These are phyloP conservation scores for Trissonchulus sp. DNA, from an alignment of 2,888 invertebrate genomes.

Conservation along the genomic window DNA sequence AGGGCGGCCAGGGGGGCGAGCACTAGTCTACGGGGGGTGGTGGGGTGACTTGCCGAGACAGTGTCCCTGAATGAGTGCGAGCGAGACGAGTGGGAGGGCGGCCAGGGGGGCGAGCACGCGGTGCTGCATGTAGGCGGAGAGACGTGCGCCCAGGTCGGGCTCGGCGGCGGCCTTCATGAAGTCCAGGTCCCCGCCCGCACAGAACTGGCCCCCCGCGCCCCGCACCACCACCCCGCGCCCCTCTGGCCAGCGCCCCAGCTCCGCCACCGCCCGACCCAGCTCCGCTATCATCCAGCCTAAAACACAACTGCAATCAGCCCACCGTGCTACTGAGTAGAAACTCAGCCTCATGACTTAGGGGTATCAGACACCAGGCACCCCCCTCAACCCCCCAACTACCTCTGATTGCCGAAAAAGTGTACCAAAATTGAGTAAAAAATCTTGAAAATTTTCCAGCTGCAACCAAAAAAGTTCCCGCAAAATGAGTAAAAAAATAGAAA, in stretches of 20 bases:
- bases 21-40: too few species aligned
- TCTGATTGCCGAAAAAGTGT: too few species aligned
- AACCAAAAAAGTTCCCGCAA: too few species aligned
- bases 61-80: conserved; percentile 57
- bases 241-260: conserved; percentile 54
- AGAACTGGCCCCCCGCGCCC: conserved; percentile 57
- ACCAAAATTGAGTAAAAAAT: too few species aligned
- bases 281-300: conserved; percentile 60
- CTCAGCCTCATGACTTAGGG: background rate
- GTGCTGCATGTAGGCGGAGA: conserved; percentile 57
- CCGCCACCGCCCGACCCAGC: conserved; percentile 53
- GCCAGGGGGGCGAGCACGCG: conserved; percentile 53
- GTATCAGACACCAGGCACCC: too few species aligned
- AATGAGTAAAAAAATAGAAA: too few species aligned
- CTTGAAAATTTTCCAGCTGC: too few species aligned
- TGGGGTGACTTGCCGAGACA: conserved; percentile 60
- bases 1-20: too few species aligned
- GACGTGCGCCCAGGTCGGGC: conserved; percentile 52
- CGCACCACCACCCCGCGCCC: conserved; percentile 57
- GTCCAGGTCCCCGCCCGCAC: conserved; percentile 59
- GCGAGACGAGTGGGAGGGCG: conserved; percentile 56
- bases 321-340: conserved; percentile 26
- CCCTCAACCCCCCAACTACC: background rate
- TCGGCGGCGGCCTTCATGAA: conserved; percentile 51
- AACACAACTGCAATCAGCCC: conserved; percentile 34